A percentile compares a stretch with the other conserved stretches of the same genome.
Conservation (phyloP, 2,888 invertebrate species). For the Dolomedes plantarius region DNA sequence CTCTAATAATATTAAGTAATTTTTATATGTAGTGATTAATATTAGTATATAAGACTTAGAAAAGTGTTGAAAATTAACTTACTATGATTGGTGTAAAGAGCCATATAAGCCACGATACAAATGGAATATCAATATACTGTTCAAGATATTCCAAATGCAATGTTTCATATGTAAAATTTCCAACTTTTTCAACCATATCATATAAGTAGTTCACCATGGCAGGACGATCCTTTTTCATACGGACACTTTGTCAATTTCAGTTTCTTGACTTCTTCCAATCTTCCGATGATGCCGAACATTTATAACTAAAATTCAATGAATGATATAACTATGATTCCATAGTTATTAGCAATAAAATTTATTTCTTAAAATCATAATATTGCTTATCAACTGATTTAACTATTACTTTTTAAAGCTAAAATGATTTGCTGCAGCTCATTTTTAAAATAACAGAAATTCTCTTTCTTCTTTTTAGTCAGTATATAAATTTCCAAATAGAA, state of each 20-base stretch:
- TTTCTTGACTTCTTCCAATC: neutral
- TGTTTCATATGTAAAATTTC: conserved; percentile 57
- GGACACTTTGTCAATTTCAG: conserved; percentile 16
- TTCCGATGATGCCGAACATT: neutral
- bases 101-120: conserved; percentile 77
- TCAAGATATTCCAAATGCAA: conserved; percentile 54
- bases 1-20: too few species aligned
- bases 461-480: too few species aligned
- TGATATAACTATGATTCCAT: neutral
- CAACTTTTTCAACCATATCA: conserved; percentile 56
- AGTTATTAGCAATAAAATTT: too few species aligned
- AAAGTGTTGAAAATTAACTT: conserved; percentile 74
- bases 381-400: too few species aligned
- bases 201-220: conserved; percentile 66
- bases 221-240: conserved; percentile 58
- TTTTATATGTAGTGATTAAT: too few species aligned
- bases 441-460: too few species aligned
- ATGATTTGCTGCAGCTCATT: too few species aligned
- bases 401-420: too few species aligned
- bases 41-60: too few species aligned
- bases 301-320: neutral
- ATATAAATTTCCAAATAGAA: too few species aligned
- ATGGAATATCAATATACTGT: conserved; percentile 73
- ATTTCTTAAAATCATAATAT: too few species aligned
- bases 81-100: conserved; percentile 77